Base-by-base conservation (phyloP, 2,113 vertebrate genomes). In the Marcusenius ussheri region DNA sequence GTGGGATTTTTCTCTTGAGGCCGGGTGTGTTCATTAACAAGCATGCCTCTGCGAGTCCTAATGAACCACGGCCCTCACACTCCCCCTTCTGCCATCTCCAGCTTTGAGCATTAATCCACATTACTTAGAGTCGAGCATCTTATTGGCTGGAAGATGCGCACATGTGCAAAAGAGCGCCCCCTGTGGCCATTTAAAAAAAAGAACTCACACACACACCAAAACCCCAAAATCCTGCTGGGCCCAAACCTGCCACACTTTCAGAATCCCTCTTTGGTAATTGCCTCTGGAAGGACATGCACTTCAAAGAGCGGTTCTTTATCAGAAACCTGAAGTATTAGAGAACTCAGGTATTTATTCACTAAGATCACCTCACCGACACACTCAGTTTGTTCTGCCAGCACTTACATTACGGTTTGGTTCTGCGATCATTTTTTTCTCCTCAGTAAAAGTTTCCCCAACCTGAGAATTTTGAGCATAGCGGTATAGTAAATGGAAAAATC, bases 121-220 rank as follows among this genome's bases (percentile, higher is more conserved):
- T 31, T 13, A 53, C 80, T 58, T 90, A 91, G 88, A 49, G 50
- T 21, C 4, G 4, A 45, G 84, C 3, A 3, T 80, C 53, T 47
- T 87, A 90, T 87, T 77, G 77, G 88, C 53, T 27, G 66, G 83
- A 85, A 77, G 87, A 70, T 66, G 10, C 19, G 31, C 47, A 62
- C 83, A n/a, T 89, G 45, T 88, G 74, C 85, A 83, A 35, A 45
- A 3, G 51, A 21, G 74, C 24, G 13, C 24, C 45, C 19, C 83
- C 51, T 17, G 10, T 84, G 45, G 88, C 89, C 87, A 83, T 91
- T 90, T 53, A 77, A 91, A 91, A 87, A 10, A 89, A n/a, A 58
- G 0, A 17, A 35, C 21, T 24, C 19, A 58, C 9, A 70, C 62
- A 70, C 62, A 66, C n/a, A 27, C 3, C 62, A 19, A 56, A 77